Evolutionary conservation across 2,113 vertebrate genomes (phyloP).

Genomic region (Bos indicus): DNA sequence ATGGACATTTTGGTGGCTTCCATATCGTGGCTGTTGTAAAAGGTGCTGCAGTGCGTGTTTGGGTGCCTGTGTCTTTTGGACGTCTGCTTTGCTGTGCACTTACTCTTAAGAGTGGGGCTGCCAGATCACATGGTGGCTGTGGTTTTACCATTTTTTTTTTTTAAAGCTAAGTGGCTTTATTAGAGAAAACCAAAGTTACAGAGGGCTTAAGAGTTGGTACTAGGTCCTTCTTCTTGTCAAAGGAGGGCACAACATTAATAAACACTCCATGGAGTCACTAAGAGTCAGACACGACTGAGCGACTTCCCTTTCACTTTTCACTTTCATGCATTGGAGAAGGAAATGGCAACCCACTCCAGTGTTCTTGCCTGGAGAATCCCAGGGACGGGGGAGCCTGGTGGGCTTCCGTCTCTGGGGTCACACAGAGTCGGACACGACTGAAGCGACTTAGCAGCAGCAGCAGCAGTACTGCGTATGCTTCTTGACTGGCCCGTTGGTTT

Average conservation of each 20-base stretch:
- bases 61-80: not conserved
- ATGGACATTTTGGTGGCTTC: not conserved
- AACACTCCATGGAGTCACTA: not conserved
- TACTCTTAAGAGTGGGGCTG: not conserved
- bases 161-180: too few species aligned
- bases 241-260: not conserved
- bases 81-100: not conserved
- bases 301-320: too few species aligned
- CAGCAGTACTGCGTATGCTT: not conserved
- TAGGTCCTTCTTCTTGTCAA: not conserved
- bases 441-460: too few species aligned
- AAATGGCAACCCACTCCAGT: too few species aligned
- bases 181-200: not conserved
- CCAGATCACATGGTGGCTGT: not conserved
- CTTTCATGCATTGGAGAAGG: too few species aligned
- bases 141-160: not conserved
- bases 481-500: not conserved
- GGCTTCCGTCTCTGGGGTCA: too few species aligned
- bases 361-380: too few species aligned
- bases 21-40: not conserved
- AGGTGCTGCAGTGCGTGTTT: not conserved
- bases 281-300: too few species aligned
- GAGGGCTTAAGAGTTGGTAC: not conserved
- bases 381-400: too few species aligned
- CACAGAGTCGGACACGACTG: too few species aligned